phyloP scores from a whole-genome alignment of 2,888 invertebrate genomes.

The Acanthococcus lagerstroemiae region DNA sequence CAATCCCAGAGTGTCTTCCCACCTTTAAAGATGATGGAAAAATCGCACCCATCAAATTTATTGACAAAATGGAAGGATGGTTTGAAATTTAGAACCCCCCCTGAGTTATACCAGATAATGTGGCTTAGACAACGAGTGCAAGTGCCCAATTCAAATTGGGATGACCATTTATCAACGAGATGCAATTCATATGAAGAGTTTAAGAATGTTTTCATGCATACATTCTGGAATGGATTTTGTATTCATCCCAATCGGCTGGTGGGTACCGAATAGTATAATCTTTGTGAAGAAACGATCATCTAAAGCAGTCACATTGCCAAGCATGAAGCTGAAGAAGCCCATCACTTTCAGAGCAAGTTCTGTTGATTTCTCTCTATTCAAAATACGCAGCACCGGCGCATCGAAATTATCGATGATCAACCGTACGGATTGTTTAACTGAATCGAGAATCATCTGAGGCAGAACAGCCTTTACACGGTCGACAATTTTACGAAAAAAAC shows the following conservation, averaged over 20 bases:
- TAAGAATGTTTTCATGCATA: no score
- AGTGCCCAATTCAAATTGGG: no score
- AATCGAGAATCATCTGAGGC: not conserved
- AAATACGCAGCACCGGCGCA: not conserved
- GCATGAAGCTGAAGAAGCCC: slow-evolving; percentile 5
- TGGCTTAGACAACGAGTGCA: no score
- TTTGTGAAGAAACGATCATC: not conserved
- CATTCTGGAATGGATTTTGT: not conserved
- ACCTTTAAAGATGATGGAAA: no score
- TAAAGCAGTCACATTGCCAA: not conserved
- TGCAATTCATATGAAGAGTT: no score
- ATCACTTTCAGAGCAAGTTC: slow-evolving; percentile 5
- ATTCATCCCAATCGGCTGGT: not conserved
- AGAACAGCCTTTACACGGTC: not conserved
- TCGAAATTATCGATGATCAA: slow-evolving; percentile 3
- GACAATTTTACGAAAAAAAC: not conserved
- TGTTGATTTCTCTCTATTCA: not conserved
- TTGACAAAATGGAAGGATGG: no score
- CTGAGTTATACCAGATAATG: no score
- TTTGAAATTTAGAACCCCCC: no score
- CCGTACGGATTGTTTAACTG: not conserved
- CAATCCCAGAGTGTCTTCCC: no score
- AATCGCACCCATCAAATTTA: no score
- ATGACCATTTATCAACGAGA: no score
- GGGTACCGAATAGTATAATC: slow-evolving; percentile 8